Evolutionary conservation across 2,113 vertebrate genomes (phyloP).

Genomic region (Gorsachius goisagi): DNA sequence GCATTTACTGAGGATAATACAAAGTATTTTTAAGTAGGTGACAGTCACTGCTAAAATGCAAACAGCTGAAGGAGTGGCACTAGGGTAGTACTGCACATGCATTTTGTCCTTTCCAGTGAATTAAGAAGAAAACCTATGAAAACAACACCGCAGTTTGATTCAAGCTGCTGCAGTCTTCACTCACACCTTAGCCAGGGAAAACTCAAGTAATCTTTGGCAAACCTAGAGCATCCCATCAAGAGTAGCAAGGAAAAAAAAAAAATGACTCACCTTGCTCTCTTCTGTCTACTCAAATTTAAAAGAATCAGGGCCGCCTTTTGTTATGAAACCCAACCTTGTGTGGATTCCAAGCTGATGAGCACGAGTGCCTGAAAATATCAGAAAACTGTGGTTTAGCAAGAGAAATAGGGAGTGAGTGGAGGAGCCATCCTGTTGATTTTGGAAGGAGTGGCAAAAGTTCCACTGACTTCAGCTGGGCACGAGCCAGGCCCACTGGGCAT

Average conservation of each 20-base stretch:
- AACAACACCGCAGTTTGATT: neutral
- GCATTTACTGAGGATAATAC: neutral
- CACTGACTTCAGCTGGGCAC: conserved; percentile 20
- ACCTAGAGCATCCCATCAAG: neutral
- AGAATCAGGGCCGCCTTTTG: neutral
- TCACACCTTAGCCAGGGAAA: conserved; percentile 2
- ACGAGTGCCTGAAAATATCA: neutral
- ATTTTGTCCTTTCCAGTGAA: neutral
- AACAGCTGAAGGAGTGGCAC: neutral
- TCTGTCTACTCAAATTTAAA: neutral
- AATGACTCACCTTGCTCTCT: neutral
- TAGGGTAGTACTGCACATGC: neutral
- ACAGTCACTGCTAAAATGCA: neutral
- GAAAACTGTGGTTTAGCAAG: conserved; percentile 15
- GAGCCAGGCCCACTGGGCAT: conserved; percentile 1
- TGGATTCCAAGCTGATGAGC: neutral
- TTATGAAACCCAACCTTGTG: neutral
- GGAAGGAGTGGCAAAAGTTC: conserved; percentile 24
- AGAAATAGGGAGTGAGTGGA: neutral
- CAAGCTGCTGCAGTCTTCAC: neutral
- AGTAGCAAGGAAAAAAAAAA: neutral
- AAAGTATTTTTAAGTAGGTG: neutral
- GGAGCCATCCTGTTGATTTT: conserved; percentile 29
- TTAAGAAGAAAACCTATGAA: neutral
- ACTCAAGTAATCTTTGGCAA: neutral